Conservation (phyloP, 2,113 vertebrate genomes). For the Cariama cristata region DNA sequence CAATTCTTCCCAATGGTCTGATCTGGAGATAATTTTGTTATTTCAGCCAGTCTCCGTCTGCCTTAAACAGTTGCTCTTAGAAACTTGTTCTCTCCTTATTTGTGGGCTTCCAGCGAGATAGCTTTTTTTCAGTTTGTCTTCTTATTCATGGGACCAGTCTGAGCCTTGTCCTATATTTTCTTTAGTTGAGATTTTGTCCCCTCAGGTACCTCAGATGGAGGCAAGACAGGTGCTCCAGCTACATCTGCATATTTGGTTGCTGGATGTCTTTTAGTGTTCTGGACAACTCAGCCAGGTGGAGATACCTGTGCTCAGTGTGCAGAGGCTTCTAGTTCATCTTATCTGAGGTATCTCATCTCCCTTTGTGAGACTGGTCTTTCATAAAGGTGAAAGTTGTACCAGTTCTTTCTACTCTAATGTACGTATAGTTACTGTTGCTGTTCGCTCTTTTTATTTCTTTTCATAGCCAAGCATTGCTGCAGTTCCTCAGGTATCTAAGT, state of each 20-base stretch:
- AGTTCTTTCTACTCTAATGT: neutral
- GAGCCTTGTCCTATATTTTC: neutral
- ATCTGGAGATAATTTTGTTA: neutral
- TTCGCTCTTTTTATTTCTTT: neutral
- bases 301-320: neutral
- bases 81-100: neutral
- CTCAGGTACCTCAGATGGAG: neutral
- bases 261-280: neutral
- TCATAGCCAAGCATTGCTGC: neutral
- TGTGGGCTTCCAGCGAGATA: neutral
- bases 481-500: neutral
- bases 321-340: neutral
- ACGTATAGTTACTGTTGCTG: rapidly evolving
- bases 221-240: neutral
- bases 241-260: neutral
- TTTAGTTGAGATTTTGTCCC: neutral
- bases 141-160: neutral
- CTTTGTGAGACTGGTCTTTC: neutral
- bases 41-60: neutral
- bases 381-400: neutral
- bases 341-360: neutral
- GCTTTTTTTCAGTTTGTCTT: neutral
- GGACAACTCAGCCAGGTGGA: neutral
- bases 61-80: neutral
- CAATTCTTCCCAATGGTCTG: neutral